Conservation (phyloP, 2,113 vertebrate genomes). For the Prietella phreatophila region DNA sequence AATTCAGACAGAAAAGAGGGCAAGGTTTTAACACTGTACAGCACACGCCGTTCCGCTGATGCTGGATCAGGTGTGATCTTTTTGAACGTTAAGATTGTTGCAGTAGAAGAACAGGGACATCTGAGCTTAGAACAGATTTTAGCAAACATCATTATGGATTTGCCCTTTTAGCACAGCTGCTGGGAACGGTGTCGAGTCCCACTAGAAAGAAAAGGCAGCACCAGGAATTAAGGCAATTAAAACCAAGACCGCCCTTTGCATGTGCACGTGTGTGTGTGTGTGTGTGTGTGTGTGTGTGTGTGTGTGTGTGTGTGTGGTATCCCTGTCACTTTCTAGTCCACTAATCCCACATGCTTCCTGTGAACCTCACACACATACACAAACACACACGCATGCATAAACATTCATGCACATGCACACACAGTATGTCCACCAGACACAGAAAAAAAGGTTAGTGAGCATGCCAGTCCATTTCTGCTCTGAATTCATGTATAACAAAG, state of each 20-base stretch:
- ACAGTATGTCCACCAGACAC: not conserved
- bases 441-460: not conserved
- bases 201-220: conserved; percentile 23
- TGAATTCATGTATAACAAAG: not conserved
- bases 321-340: conserved; percentile 15
- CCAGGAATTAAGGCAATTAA: conserved; percentile 45
- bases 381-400: not conserved
- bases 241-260: conserved; percentile 15
- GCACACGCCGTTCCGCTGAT: not conserved
- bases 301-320: not conserved
- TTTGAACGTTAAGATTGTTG: not conserved
- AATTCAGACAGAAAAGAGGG: conserved; percentile 38
- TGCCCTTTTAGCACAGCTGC: conserved; percentile 12
- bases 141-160: not conserved
- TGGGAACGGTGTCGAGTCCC: conserved; percentile 22
- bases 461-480: not conserved
- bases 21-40: conserved; percentile 11
- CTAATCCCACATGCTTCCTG: conserved; percentile 39
- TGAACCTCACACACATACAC: not conserved
- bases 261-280: not conserved
- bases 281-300: not conserved
- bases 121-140: conserved; percentile 28
- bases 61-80: conserved; percentile 9
- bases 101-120: conserved; percentile 21
- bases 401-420: not conserved